Evolutionary conservation across 2,888 invertebrate species (phyloP), one percentile per base, ranked within the genome.

Genomic region (Stramonita haemastoma): DNA sequence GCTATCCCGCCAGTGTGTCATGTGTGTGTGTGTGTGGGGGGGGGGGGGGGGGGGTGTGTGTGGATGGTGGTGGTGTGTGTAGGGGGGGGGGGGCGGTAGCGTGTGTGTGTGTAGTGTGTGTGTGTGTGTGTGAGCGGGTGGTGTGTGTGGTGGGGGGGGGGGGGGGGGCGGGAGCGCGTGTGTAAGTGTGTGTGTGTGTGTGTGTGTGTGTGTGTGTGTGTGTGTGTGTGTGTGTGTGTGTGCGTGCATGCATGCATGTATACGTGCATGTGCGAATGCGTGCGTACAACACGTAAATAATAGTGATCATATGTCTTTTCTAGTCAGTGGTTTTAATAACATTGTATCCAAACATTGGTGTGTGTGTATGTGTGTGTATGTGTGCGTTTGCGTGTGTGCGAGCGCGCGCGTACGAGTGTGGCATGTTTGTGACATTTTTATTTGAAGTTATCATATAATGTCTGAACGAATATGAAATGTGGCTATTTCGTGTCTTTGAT

Each of bases 141-240:
- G 81, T 32, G 81, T 32, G 34, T 32, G 81, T 81, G 81, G n/a
- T 81, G 81, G 26, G 81, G 26, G 81, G 26, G 34, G 26, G 81
- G 26, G 81, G 6, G 81, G 6, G 34, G 6, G 81, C 36, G 81
- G 26, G 81, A 11, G 34, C 34, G 34, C 34, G 81, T 81, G 81
- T 81, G 81, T 81, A n/a, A 32, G 81, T 87, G 87, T 87, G 46
- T 87, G 46, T 87, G 73, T 73, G 73, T 87, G 73, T 73, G 60
- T 87, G 73, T 73, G 73, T 87, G 73, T 73, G 26, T 73, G 26
- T 73, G 73, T 73, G 26, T 60, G 60, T 73, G 73, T 73, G 73
- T 73, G 26, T 73, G 73, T 73, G 73, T 73, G 26, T 73, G 77
- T 77, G 8, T 32, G 13, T 81, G 34, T 32, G 6, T 36, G 32